Percentiles rank a stretch among this genome's conserved stretches.
Evolutionary conservation across 2,888 invertebrate genomes (phyloP).

Genomic region (Sussaba pulchella): DNA sequence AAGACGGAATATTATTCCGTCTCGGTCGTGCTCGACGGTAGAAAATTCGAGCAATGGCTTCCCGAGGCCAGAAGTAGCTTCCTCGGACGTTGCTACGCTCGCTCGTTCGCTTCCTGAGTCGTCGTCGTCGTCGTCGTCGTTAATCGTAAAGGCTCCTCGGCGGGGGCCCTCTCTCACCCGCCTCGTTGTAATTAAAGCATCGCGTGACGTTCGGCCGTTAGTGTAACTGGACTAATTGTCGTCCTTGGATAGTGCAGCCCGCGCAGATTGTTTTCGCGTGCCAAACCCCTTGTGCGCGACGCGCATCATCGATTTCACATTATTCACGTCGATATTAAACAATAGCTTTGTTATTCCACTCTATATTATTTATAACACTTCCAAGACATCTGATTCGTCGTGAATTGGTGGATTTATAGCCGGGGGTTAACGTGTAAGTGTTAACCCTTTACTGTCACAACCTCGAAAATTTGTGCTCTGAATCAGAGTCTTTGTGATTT

Average conservation of each 20-base stretch:
- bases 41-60: slow-evolving; percentile 45
- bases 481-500: too few species aligned
- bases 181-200: slow-evolving; percentile 71
- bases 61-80: slow-evolving; percentile 43
- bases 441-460: too few species aligned
- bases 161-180: slow-evolving; percentile 60
- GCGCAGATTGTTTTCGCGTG: background rate
- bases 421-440: too few species aligned
- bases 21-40: slow-evolving; percentile 24
- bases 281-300: background rate
- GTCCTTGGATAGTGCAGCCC: slow-evolving; percentile 65
- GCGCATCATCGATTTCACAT: slow-evolving; percentile 61
- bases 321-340: background rate
- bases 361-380: too few species aligned
- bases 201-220: slow-evolving; percentile 70
- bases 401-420: too few species aligned
- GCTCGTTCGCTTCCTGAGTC: slow-evolving; percentile 32
- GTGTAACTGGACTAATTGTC: slow-evolving; percentile 72
- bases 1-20: slow-evolving; percentile 33
- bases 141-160: slow-evolving; percentile 62
- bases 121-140: slow-evolving; percentile 52
- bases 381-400: too few species aligned
- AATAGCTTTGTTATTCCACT: too few species aligned
- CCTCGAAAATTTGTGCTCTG: too few species aligned
- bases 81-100: slow-evolving; percentile 33